Evolutionary conservation across 2,797 vertebrate species (phyloP).

Genomic region (Ambastaia sidthimunki): DNA sequence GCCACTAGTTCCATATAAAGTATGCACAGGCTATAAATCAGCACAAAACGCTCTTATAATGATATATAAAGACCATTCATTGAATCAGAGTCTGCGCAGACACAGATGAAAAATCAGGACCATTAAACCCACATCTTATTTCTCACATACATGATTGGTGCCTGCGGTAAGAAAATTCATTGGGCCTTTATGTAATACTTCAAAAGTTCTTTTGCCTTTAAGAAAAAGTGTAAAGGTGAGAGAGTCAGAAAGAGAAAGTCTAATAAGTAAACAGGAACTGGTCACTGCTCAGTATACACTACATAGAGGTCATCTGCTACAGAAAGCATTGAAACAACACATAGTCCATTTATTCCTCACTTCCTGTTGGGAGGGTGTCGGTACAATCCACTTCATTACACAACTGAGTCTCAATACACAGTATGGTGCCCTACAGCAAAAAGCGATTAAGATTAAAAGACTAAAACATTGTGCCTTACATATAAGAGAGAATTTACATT

Average conservation of each 20-base stretch:
- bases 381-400: not conserved
- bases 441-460: slow-evolving; percentile 1
- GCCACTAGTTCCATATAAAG: not conserved
- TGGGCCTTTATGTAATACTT: not conserved
- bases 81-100: not conserved
- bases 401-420: not conserved
- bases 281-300: not conserved
- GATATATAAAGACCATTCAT: not conserved
- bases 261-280: not conserved
- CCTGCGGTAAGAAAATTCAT: not conserved
- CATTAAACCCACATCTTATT: not conserved
- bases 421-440: not conserved
- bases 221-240: not conserved
- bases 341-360: not conserved
- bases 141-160: not conserved
- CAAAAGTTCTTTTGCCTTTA: not conserved
- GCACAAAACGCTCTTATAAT: not conserved
- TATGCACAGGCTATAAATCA: not conserved
- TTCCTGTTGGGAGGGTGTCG: not conserved
- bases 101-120: not conserved
- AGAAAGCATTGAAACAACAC: slow-evolving; percentile 8
- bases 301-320: not conserved
- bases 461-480: slow-evolving; percentile 14
- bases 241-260: not conserved
- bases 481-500: not conserved